Percentiles rank a stretch among this genome's conserved stretches.
phyloP scores from a whole-genome alignment of 2,888 invertebrate genomes.

The Eupithecia inturbata region DNA sequence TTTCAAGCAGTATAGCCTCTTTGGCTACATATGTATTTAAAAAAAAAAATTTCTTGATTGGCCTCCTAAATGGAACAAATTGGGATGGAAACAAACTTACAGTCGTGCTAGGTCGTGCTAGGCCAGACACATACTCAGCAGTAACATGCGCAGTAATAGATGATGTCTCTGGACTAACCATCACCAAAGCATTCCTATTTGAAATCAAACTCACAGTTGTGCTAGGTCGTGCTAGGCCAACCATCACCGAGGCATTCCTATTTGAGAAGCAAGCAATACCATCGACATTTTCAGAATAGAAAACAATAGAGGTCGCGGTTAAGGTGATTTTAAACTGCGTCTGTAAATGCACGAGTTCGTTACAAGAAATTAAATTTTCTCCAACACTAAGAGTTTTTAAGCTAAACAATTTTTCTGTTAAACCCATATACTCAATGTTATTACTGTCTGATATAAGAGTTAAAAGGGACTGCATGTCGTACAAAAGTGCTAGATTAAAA shows the following conservation, averaged over 20 bases:
- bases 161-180: not conserved
- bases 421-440: conserved; percentile 10
- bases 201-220: not conserved
- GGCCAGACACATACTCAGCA: too few species aligned
- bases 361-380: conserved; percentile 21
- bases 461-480: conserved; percentile 13
- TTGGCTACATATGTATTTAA: not conserved
- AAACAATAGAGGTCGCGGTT: conserved; percentile 8
- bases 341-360: conserved; percentile 21
- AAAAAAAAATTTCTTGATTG: not conserved
- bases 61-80: not conserved
- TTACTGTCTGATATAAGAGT: conserved; percentile 21
- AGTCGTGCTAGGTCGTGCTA: not conserved
- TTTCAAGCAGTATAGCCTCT: not conserved
- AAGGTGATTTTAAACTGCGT: not conserved
- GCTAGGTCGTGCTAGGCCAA: not conserved
- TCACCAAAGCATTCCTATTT: not conserved
- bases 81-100: not conserved
- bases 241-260: not conserved
- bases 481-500: conserved; percentile 23
- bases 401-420: not conserved
- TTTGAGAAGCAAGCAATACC: conserved; percentile 21
- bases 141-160: not conserved
- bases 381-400: conserved; percentile 21
- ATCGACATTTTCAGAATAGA: conserved; percentile 23